phyloP scores from a whole-genome alignment of 2,888 invertebrate genomes.

The Neoascia interrupta region DNA sequence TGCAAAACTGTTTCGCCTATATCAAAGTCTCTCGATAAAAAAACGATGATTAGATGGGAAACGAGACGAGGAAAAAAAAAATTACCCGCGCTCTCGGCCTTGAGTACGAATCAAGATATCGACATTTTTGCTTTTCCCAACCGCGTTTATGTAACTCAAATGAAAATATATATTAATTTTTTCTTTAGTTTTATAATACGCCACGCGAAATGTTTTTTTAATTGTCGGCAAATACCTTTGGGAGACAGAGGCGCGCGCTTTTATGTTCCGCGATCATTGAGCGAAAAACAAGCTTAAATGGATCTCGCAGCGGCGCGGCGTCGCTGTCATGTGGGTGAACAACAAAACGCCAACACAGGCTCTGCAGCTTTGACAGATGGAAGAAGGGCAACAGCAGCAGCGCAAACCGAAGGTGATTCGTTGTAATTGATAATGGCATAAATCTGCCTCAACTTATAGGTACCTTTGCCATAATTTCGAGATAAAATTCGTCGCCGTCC shows the following conservation, averaged over 20 bases:
- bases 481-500: too few relatives aligned
- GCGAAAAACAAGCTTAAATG: conserved; percentile 36
- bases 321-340: conserved; percentile 36
- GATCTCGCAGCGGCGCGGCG: conserved; percentile 1
- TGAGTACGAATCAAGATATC: too few relatives aligned
- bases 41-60: conserved; percentile 20
- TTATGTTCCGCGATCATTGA: conserved; percentile 47
- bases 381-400: conserved; percentile 6
- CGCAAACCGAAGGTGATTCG: conserved; percentile 21
- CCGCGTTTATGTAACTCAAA: conserved; percentile 42
- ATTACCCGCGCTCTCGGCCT: conserved; percentile 7
- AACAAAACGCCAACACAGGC: conserved; percentile 31
- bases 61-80: background rate
- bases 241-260: conserved; percentile 25
- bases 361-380: conserved; percentile 35
- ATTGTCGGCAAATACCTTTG: conserved; percentile 55
- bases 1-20: conserved; percentile 46
- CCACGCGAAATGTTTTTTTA: conserved; percentile 53
- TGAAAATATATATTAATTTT: conserved; percentile 36
- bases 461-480: conserved; percentile 59
- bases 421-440: conserved; percentile 39
- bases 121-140: conserved; percentile 23
- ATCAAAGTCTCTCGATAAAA: conserved; percentile 37
- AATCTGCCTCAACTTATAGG: conserved; percentile 24
- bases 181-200: conserved; percentile 27